A percentile compares a stretch with the other conserved stretches of the same genome.
phyloP scores from a whole-genome alignment of 2,797 vertebrate species.

The Poecilia picta region DNA sequence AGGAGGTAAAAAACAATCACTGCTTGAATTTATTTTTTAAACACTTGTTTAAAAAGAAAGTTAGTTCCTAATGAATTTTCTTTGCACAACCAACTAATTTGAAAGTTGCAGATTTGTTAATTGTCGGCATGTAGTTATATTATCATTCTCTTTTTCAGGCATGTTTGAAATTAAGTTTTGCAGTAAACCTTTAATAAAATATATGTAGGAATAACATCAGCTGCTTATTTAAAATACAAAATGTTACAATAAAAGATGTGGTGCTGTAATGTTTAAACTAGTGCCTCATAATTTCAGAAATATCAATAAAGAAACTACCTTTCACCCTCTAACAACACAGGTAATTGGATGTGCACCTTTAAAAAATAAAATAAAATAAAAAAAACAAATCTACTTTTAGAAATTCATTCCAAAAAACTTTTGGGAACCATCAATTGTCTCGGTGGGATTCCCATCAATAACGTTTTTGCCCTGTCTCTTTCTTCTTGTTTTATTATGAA shows the following conservation, averaged over 20 bases:
- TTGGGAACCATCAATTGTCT: background rate
- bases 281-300: background rate
- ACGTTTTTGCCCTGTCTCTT: background rate
- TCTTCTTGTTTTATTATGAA: background rate
- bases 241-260: background rate
- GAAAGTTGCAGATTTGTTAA: background rate
- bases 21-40: background rate
- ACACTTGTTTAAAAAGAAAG: too few relatives aligned
- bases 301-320: background rate
- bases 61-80: background rate
- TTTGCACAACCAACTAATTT: background rate
- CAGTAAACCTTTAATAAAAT: background rate
- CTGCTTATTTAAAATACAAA: too few relatives aligned
- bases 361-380: background rate
- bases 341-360: background rate
- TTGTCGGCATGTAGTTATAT: background rate
- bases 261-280: background rate
- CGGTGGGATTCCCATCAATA: background rate
- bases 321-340: background rate
- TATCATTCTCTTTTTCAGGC: background rate
- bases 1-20: constrained; percentile 18
- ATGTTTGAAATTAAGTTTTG: background rate
- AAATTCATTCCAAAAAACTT: background rate
- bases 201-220: background rate
- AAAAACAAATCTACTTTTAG: too few relatives aligned